Conservation (phyloP, 2,113 vertebrate species). For the Pitta sordida region DNA sequence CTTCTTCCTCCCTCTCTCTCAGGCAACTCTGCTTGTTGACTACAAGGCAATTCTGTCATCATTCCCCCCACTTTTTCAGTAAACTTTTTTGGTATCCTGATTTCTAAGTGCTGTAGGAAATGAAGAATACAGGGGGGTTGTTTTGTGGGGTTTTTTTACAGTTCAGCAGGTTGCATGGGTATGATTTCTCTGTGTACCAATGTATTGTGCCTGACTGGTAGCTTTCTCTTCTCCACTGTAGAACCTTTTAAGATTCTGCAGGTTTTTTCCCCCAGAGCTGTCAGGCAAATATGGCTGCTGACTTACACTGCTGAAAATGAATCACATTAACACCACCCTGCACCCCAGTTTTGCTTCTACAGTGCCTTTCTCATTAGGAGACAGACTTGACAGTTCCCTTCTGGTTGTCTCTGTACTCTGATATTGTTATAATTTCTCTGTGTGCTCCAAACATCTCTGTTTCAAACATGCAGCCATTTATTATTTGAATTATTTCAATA, state of each 20-base stretch:
- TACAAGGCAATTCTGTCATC: neutral
- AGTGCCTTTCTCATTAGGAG: neutral
- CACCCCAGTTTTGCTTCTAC: neutral
- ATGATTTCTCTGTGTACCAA: neutral
- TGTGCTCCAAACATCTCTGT: neutral
- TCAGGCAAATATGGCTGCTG: neutral
- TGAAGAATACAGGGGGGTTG: neutral
- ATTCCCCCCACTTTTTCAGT: neutral
- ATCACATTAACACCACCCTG: neutral
- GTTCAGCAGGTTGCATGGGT: neutral
- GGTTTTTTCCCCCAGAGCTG: neutral
- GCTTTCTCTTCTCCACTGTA: neutral
- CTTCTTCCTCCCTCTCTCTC: neutral
- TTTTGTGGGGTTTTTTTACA: neutral
- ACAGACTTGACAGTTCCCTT: neutral
- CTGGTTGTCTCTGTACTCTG: neutral
- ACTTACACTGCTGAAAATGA: neutral
- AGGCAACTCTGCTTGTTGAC: neutral
- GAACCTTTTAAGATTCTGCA: neutral
- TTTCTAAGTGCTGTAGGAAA: neutral
- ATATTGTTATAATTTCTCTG: neutral
- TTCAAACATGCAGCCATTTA: neutral
- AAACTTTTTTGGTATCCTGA: neutral
- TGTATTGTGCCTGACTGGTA: neutral
- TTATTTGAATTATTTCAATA: neutral